Evolutionary conservation across 2,113 vertebrate species (phyloP), one percentile per base, ranked within the genome.

Genomic region (Microcebus jonahi): DNA sequence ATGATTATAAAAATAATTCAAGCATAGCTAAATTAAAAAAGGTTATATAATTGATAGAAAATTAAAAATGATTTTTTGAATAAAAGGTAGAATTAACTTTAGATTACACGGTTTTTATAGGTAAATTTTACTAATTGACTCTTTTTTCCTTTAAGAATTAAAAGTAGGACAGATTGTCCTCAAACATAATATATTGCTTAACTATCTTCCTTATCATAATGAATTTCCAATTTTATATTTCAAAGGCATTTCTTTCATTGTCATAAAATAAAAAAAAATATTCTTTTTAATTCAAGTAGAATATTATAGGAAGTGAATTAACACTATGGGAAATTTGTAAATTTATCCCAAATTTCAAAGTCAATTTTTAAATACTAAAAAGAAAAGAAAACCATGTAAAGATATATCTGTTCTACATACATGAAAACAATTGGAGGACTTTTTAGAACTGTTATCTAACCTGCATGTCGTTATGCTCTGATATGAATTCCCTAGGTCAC

Each of bases 1-100:
- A 11, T 71, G 6, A 61, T 91, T 94, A 53, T 77, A 89, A 83
- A 88, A 86, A 77, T 59, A 65, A 88, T 80, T 85, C 27, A 80
- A 85, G 45, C 29, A 50, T 55, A 84, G 25, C 31, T 89, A 73
- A 85, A 65, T 91, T 94, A 96, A 73, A 95, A 89, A 71, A 79
- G 12, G 80, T 4, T 29, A 76, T 71, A 39, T 85, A 96, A 94
- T 50, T 76, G 23, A 80, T 84, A 42, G 23, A 92, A 79, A 68
- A 45, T 25, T 18, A 21, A 42, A 93, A 96, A 53, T 0, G 53
- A 14, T 61, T 42, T 67, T 79, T 77, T 96, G 4, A 95, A 50
- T 90, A 61, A 92, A 65, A 63, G 6, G 6, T 3, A 73, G 11
- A 87, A 67, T 83, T 93, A 83, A 53, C 36, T 89, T 87, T 55